Percentiles rank a stretch among this genome's conserved stretches.
These are phyloP conservation scores for Pavo muticus DNA, from an alignment of 2,113 vertebrate species.

Conservation along the genomic window DNA sequence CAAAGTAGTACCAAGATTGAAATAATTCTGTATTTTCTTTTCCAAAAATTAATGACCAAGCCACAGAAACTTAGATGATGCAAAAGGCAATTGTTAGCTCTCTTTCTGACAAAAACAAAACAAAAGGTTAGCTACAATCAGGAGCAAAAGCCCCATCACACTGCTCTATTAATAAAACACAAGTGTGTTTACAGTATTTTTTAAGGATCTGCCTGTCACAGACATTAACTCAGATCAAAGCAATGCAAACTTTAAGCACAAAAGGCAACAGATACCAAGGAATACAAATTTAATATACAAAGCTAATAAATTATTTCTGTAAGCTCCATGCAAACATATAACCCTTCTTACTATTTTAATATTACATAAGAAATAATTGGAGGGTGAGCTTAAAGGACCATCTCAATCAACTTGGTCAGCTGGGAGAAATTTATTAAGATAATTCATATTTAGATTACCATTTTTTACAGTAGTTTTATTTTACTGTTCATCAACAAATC, in stretches of 20 bases:
- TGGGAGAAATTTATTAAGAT: not conserved
- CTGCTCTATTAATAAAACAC: not conserved
- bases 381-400: not conserved
- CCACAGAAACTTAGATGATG: not conserved
- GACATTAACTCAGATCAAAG: not conserved
- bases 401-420: not conserved
- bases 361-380: not conserved
- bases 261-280: not conserved
- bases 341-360: rapidly evolving
- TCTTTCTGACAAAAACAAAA: not conserved
- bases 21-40: not conserved
- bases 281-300: not conserved
- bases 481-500: not conserved
- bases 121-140: not conserved
- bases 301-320: not conserved
- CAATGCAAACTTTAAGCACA: not conserved
- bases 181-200: not conserved
- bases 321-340: not conserved
- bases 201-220: not conserved
- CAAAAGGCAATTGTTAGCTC: not conserved
- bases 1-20: not conserved
- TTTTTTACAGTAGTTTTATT: not conserved
- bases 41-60: not conserved
- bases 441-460: not conserved
- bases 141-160: not conserved